A percentile compares a stretch with the other conserved stretches of the same genome.
phyloP scores from a whole-genome alignment of 2,797 vertebrate species.

The Ctenopoma multispine region DNA sequence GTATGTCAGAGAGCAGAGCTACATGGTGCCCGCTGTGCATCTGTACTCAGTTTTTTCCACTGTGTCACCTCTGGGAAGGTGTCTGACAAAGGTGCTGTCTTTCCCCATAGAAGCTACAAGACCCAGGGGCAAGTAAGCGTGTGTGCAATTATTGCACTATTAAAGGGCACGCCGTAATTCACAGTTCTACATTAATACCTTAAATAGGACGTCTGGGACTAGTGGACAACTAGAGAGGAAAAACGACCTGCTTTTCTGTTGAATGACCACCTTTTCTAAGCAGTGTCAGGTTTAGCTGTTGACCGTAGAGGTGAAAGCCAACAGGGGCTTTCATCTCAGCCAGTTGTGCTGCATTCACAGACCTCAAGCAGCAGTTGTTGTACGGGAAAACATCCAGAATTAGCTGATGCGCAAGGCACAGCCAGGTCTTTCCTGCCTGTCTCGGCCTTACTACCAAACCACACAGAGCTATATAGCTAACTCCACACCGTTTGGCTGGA shows the following conservation, averaged over 20 bases:
- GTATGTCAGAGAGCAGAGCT: slow-evolving; percentile 27
- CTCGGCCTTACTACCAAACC: slow-evolving; percentile 56
- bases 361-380: slow-evolving; percentile 56
- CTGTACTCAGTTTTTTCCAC: slow-evolving; percentile 72
- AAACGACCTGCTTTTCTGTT: background rate
- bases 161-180: slow-evolving; percentile 2
- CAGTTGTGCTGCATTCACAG: slow-evolving; percentile 10
- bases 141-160: slow-evolving; percentile 54
- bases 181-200: slow-evolving; percentile 7
- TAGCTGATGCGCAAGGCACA: slow-evolving; percentile 28
- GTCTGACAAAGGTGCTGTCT: slow-evolving; percentile 49
- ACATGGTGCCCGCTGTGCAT: slow-evolving; percentile 32
- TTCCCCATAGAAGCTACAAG: slow-evolving; percentile 38
- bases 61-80: slow-evolving; percentile 67
- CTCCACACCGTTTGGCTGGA: slow-evolving; percentile 25
- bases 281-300: background rate
- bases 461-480: slow-evolving; percentile 45
- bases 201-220: background rate
- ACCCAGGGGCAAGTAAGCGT: slow-evolving; percentile 28
- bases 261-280: background rate
- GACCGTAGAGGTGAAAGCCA: background rate
- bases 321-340: background rate
- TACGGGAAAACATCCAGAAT: slow-evolving; percentile 62
- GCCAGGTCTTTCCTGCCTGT: slow-evolving; percentile 46
- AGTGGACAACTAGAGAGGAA: background rate